These are phyloP conservation scores for Decapterus maruadsi DNA, from an alignment of 2,797 vertebrate genomes.

Conservation along the genomic window DNA sequence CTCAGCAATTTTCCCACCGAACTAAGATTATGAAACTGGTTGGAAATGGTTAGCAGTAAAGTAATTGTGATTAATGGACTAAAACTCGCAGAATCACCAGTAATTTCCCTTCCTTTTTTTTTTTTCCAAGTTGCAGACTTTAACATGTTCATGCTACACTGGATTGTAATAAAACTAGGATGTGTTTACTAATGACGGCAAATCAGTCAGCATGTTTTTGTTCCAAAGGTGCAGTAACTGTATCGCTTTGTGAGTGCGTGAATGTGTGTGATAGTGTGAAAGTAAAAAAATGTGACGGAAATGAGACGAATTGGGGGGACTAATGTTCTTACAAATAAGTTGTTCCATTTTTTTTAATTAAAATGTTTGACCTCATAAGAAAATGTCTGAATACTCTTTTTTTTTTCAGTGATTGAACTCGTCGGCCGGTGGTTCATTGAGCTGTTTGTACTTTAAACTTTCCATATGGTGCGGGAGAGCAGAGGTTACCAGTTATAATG, in stretches of 20 bases:
- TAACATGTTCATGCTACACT: slow-evolving; percentile 61
- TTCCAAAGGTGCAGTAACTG: slow-evolving; percentile 61
- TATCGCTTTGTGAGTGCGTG: slow-evolving; percentile 41
- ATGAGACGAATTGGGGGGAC: slow-evolving; percentile 28
- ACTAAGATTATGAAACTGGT: not conserved
- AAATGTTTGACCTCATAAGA: slow-evolving; percentile 68
- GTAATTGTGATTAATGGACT: slow-evolving; percentile 43
- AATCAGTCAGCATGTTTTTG: slow-evolving; percentile 62
- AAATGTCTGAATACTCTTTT: slow-evolving; percentile 21
- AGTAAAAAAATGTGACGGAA: slow-evolving; percentile 41
- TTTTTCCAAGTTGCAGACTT: slow-evolving; percentile 25
- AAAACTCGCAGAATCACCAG: slow-evolving; percentile 36
- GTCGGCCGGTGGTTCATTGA: not conserved
- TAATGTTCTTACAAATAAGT: slow-evolving; percentile 59
- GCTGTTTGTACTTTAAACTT: not conserved
- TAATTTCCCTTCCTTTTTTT: slow-evolving; percentile 6
- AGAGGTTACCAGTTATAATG: not conserved
- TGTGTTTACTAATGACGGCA: slow-evolving; percentile 54
- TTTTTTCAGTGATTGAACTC: slow-evolving; percentile 5
- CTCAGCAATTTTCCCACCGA: not conserved
- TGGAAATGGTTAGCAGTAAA: slow-evolving; percentile 10
- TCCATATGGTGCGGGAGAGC: not conserved
- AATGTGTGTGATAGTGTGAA: slow-evolving; percentile 35
- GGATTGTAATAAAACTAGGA: slow-evolving; percentile 63
- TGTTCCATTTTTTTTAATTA: slow-evolving; percentile 68